Evolutionary conservation across 2,797 vertebrate genomes (phyloP), one percentile per base, ranked within the genome.

Genomic region (Oreonectes daqikongensis): DNA sequence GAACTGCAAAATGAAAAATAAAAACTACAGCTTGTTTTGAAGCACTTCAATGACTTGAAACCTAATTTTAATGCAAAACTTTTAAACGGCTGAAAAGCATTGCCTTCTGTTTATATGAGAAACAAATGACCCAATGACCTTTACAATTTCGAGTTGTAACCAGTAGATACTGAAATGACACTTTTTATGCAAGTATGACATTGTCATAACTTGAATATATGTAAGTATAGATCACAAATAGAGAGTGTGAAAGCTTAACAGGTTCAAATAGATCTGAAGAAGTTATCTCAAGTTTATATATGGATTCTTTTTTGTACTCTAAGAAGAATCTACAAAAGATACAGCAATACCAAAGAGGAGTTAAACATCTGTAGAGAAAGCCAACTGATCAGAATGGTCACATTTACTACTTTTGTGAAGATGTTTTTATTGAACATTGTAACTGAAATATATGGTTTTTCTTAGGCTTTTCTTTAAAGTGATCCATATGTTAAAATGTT

Each of bases 271-370:
- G 4, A 44, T 5, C 22, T 42, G 0, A 8, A 17, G 12, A 20
- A 55, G 32, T 30, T 42, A 70, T 26, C n/a, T n/a, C 22, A 57
- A 52, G 74, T 84, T 65, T 69, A n/a, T 17, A 35, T 24, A 81
- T 53, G 68, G 28, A 75, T 80, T 69, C 42, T 71, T 26, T 85
- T 86, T 85, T 87, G n/a, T 79, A 77, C 84, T 75, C 70, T 57
- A 59, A 82, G 85, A 82, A 82, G 83, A 87, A 84, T 86, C 86
- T 82, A 83, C 32, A 9, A 52, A 78, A 85, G 17, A 89, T 92
- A 92, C 92, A 89, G 91, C 91, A 87, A 85, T 65, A 91, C 91
- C 82, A 79, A 83, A 83, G 79, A 90, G 90, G 79, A 91, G 90
- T 90, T 88, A 90, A 82, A 79, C 32, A 63, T 15, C 22, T 26